These are phyloP conservation scores for Synanthedon vespiformis DNA, from an alignment of 2,888 invertebrate genomes.

Conservation along the genomic window DNA sequence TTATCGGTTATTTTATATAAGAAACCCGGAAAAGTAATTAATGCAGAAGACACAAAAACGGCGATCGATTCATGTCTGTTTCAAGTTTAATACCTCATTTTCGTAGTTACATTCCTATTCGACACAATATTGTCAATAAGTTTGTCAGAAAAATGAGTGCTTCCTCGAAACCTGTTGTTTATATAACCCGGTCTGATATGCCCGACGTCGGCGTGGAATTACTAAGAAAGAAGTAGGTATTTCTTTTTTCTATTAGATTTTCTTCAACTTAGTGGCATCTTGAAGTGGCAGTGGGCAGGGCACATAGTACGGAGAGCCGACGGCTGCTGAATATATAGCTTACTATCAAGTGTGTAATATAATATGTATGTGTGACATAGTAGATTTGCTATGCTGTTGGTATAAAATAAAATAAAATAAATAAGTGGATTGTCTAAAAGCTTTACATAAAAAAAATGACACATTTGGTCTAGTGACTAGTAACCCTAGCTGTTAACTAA, in stretches of 20 bases:
- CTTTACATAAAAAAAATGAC: not conserved
- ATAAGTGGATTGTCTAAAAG: too few relatives aligned
- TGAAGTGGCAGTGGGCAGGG: too few relatives aligned
- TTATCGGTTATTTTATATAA: conserved; percentile 7
- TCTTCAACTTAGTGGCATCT: too few relatives aligned
- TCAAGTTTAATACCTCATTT: conserved; percentile 21
- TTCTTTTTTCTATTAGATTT: not conserved
- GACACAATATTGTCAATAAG: conserved; percentile 11
- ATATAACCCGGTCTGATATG: conserved; percentile 75
- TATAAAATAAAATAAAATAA: too few relatives aligned
- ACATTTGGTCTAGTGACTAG: too few relatives aligned
- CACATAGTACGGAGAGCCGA: too few relatives aligned
- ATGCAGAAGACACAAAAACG: conserved; percentile 6
- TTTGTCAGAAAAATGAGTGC: conserved; percentile 40
- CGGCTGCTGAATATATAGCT: too few relatives aligned
- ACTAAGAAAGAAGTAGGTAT: conserved; percentile 72
- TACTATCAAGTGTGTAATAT: too few relatives aligned
- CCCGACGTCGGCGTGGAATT: conserved; percentile 71
- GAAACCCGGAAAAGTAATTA: conserved; percentile 16
- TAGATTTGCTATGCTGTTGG: too few relatives aligned
- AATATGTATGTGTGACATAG: too few relatives aligned
- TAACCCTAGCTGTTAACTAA: too few relatives aligned
- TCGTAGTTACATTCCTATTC: conserved; percentile 26
- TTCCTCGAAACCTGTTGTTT: conserved; percentile 62
- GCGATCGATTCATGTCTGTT: conserved; percentile 37